Percentiles rank a stretch among this genome's conserved stretches.
Conservation (phyloP, 2,888 invertebrate genomes). For the Phaonia tiefii region DNA sequence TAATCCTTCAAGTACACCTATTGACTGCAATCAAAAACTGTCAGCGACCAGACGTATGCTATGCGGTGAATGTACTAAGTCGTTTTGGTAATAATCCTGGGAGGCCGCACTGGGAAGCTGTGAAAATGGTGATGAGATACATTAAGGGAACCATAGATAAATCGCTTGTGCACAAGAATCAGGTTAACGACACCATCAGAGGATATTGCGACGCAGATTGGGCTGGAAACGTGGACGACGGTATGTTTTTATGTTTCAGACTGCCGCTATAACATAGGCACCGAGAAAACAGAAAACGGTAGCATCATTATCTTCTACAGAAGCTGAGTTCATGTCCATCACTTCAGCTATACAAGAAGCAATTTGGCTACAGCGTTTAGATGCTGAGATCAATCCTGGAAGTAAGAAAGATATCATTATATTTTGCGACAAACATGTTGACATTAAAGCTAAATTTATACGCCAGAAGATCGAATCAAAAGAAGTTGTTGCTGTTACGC, state of each 20-base stretch:
- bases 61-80: neutral
- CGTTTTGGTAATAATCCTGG: too few relatives aligned
- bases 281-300: conserved; percentile 54
- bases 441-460: too few relatives aligned
- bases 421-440: too few relatives aligned
- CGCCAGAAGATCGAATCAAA: too few relatives aligned
- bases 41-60: neutral
- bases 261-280: conserved; percentile 52
- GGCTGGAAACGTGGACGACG: conserved; percentile 37
- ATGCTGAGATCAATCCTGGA: conserved; percentile 28
- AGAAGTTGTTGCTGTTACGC: too few relatives aligned
- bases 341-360: conserved; percentile 30
- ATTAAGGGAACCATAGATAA: too few relatives aligned
- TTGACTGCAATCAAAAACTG: neutral
- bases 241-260: conserved; percentile 52
- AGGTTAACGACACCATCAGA: neutral
- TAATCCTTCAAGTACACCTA: conserved; percentile 20
- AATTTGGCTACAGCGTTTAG: conserved; percentile 26
- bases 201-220: neutral
- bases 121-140: neutral
- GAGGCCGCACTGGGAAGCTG: neutral
- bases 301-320: conserved; percentile 1
- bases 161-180: neutral
- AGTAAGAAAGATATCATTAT: too few relatives aligned
- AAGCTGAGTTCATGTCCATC: conserved; percentile 24